Conservation (phyloP, 2,888 invertebrate species). For the Lutraria lutraria region DNA sequence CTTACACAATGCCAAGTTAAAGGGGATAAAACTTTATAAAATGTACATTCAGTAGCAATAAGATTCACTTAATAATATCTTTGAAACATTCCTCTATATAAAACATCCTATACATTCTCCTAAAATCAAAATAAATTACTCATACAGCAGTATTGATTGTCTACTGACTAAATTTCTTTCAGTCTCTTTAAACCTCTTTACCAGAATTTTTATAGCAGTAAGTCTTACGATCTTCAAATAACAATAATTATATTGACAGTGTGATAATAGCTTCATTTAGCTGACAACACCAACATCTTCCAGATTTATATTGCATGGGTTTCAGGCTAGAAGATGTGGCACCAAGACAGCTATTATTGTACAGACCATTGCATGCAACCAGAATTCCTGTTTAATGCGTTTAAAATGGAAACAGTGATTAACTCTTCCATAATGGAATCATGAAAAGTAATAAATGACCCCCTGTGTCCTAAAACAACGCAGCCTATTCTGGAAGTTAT, state of each 20-base stretch:
- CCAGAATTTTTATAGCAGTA: conserved; percentile 17
- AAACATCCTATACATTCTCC: not conserved
- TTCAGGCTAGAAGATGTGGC: not conserved
- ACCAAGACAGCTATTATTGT: not conserved
- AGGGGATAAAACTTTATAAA: not conserved
- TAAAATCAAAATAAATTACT: conserved; percentile 15
- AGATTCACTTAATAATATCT: conserved; percentile 2
- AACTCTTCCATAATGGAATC: not conserved
- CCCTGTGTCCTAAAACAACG: not conserved
- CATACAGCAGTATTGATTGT: conserved; percentile 10
- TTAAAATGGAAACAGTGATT: conserved; percentile 7
- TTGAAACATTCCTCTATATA: not conserved
- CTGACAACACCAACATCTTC: conserved; percentile 21
- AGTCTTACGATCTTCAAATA: conserved; percentile 31
- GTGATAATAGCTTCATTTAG: conserved; percentile 32
- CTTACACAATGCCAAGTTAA: not conserved
- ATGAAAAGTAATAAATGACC: not conserved
- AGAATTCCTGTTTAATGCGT: not conserved
- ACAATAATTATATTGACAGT: conserved; percentile 29
- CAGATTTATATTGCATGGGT: not conserved
- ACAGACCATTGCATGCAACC: conserved; percentile 20
- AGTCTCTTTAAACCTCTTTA: not conserved
- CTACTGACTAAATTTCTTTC: not conserved
- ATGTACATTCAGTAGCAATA: not conserved
- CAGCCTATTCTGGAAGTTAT: not conserved